These are phyloP conservation scores for Cercopithecus mona DNA, from an alignment of 2,113 vertebrate species.

Conservation along the genomic window DNA sequence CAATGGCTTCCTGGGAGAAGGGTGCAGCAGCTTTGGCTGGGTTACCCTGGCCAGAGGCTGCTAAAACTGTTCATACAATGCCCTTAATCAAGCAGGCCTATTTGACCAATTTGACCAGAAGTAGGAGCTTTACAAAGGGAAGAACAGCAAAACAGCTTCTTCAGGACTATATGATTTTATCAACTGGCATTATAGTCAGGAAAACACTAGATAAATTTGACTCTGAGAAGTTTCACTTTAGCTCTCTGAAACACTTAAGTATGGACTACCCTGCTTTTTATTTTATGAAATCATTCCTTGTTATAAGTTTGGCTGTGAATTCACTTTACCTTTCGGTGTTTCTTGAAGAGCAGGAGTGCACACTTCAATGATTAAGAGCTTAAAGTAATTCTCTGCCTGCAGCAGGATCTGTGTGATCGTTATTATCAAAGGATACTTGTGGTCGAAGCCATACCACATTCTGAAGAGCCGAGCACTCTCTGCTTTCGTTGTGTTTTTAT, in stretches of 20 bases:
- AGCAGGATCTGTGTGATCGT: neutral
- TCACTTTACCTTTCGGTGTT: slow-evolving; percentile 54
- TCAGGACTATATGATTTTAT: neutral
- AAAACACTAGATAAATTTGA: neutral
- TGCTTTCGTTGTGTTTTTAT: slow-evolving; percentile 81
- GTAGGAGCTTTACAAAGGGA: neutral
- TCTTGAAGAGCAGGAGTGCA: neutral
- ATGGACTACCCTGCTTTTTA: neutral
- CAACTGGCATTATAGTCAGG: neutral
- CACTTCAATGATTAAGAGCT: neutral
- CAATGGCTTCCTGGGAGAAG: neutral
- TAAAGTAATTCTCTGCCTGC: neutral
- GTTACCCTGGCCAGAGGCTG: neutral
- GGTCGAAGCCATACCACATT: slow-evolving; percentile 90
- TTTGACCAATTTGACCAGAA: neutral
- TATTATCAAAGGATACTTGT: slow-evolving; percentile 90
- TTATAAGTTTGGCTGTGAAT: neutral
- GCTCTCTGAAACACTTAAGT: neutral
- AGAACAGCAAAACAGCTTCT: neutral
- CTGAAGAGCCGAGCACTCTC: slow-evolving; percentile 86
- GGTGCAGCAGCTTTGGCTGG: neutral
- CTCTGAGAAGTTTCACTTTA: neutral
- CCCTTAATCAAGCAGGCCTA: neutral
- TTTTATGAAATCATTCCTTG: slow-evolving; percentile 26
- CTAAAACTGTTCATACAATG: neutral